Percentiles rank a stretch among this genome's conserved stretches.
Evolutionary conservation across 2,797 vertebrate species (phyloP).

Genomic region (Anguilla obscura): DNA sequence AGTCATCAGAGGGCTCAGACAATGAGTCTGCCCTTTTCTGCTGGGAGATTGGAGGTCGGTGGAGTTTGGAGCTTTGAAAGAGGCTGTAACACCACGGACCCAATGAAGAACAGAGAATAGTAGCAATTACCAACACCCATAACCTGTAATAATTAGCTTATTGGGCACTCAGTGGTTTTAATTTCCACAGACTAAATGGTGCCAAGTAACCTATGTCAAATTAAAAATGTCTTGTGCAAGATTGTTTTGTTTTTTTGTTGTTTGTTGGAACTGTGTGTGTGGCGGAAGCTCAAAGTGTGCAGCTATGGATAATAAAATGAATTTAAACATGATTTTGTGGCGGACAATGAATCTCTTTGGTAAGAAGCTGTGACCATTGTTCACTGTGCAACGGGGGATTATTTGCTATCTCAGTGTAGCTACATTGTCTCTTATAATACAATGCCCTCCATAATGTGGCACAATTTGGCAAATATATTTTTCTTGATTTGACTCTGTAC

Average conservation of each 20-base stretch:
- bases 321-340: slow-evolving; percentile 3
- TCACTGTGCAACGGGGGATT: not conserved
- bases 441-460: no score
- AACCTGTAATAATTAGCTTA: not conserved
- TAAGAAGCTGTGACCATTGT: not conserved
- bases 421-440: not conserved
- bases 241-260: not conserved
- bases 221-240: no score
- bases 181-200: no score
- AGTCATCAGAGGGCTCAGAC: not conserved
- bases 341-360: not conserved
- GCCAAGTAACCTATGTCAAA: no score
- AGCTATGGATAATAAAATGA: not conserved
- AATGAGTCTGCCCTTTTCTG: not conserved
- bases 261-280: not conserved
- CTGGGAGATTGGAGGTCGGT: not conserved
- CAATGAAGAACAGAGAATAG: not conserved
- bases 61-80: not conserved
- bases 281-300: not conserved
- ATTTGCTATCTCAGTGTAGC: not conserved
- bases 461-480: no score
- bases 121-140: not conserved
- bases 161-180: not conserved
- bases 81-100: not conserved
- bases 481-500: no score